Evolutionary conservation across 2,888 invertebrate genomes (phyloP).

Genomic region (Peribatodes rhomboidaria): DNA sequence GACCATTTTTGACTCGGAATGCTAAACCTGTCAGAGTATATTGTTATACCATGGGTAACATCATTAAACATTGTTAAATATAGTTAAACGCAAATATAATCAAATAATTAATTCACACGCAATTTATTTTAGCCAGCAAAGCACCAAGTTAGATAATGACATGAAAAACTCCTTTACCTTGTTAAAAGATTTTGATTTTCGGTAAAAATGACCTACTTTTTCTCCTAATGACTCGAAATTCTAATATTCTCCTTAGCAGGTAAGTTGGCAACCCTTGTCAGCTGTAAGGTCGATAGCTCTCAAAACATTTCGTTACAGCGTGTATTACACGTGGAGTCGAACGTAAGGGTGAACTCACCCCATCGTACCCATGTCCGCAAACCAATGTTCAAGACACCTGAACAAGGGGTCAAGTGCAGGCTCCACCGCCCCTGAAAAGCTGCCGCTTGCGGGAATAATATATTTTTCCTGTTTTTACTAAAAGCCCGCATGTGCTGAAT

Average conservation of each 20-base stretch:
- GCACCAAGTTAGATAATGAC: too few species aligned
- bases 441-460: neutral
- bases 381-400: slow-evolving; percentile 30
- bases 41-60: too few species aligned
- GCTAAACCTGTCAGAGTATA: too few species aligned
- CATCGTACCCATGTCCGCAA: slow-evolving; percentile 19
- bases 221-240: too few species aligned
- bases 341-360: slow-evolving; percentile 15
- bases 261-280: slow-evolving; percentile 16
- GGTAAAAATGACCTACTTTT: too few species aligned
- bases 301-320: slow-evolving; percentile 13
- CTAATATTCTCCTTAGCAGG: slow-evolving; percentile 1
- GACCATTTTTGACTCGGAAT: too few species aligned
- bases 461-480: neutral
- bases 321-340: slow-evolving; percentile 2
- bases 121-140: too few species aligned
- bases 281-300: slow-evolving; percentile 4
- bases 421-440: slow-evolving; percentile 14
- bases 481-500: neutral
- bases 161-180: too few species aligned
- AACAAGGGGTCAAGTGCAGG: slow-evolving; percentile 27
- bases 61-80: too few species aligned
- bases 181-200: too few species aligned
- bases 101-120: too few species aligned
- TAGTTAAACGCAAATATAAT: too few species aligned